Evolutionary conservation across 2,113 vertebrate species (phyloP), one percentile per base, ranked within the genome.

Genomic region (Oplegnathus fasciatus): DNA sequence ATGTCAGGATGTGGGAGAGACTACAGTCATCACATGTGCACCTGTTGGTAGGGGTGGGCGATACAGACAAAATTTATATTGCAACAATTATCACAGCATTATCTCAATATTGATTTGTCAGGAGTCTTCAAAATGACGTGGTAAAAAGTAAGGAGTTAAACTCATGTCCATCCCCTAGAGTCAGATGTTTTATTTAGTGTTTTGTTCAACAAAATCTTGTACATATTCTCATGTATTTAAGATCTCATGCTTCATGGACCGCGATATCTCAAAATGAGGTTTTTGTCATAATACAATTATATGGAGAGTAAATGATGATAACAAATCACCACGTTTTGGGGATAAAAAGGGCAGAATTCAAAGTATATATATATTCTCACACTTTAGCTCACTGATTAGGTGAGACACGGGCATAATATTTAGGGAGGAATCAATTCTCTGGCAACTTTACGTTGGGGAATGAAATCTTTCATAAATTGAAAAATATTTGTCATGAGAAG

Each of bases 1-100:
- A 99, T 0, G 98, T 99, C 87, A 99, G 95, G 93, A 99, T 99
- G 95, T 99, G 98, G 15, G 98, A 99, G 75, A 99, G 97, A 89
- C 98, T 99, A 93, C 98, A 99, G 96, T 99, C 98, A 28, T 99
- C 98, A 78, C 98, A 99, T 22, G 98, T 98, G 92, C 98, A 99
- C 91, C 98, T 99, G 95, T 54, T 86, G 89, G 82, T 13, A 10
- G n/a, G 44, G 1, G 2, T 34, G 20, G 4, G 1, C 0, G 2
- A 52, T 30, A 44, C 13, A 1, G 22, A 67, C 11, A 9, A 20
- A 28, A 15, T 30, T 6, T 1, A 40, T 14, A 73, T 9, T 54
- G 14, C 50, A 68, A 48, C 24, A 26, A 44, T 50, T 0, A 68
- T 30, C 15, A 22, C 7, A 58, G 2, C 22, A 61, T n/a, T 42